Base-by-base conservation (phyloP, 1,140 invertebrate genomes). In the Drosophila sulfurigaster region DNA sequence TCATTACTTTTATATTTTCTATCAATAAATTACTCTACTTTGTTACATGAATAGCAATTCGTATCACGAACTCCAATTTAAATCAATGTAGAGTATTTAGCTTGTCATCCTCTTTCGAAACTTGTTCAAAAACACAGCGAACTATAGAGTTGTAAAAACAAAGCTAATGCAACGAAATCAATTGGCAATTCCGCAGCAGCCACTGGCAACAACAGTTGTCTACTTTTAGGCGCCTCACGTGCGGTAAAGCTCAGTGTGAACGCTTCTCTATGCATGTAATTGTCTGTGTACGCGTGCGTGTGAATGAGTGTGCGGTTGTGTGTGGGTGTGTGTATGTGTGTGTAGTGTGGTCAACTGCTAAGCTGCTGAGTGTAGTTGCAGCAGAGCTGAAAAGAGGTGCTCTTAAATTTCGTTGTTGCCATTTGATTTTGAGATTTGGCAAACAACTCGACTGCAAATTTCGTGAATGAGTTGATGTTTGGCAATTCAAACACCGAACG, bases 161-260 rank as follows among this genome's bases (percentile, higher is more conserved):
- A 6, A 66, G 13, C 11, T 48, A 78, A 54, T 80, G 66, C 51
- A 74, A 69, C 69, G 56, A 80, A 87, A 87, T 87, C 83, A 87
- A 88, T 89, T 87, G 80, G 45, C 78, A 75, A 88, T 78, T 75
- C 85, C 75, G 46, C 45, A 51, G 43, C 57, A 75, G 72, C 72
- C 75, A 46, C 35, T n/a, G 15, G 60, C 54, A 81, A 81, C 75
- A 79, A 78, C 82, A 75, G 83, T 88, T 88, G 78, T 73, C 85
- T 88, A 72, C 78, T 78, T 88, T 88, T 78, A 83, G 81, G 85
- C 80, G 64, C 67, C 81, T 83, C 80, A 89, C 83, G 85, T 83
- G 54, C 75, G 35, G 58, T 20, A 46, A 45, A 75, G n/a, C 69
- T 66, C 45, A 52, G 54, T 38, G 41, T 20, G 15, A 38, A 25